These are phyloP conservation scores for Drosophila antonietae DNA, from an alignment of 2,888 invertebrate species.

Conservation along the genomic window DNA sequence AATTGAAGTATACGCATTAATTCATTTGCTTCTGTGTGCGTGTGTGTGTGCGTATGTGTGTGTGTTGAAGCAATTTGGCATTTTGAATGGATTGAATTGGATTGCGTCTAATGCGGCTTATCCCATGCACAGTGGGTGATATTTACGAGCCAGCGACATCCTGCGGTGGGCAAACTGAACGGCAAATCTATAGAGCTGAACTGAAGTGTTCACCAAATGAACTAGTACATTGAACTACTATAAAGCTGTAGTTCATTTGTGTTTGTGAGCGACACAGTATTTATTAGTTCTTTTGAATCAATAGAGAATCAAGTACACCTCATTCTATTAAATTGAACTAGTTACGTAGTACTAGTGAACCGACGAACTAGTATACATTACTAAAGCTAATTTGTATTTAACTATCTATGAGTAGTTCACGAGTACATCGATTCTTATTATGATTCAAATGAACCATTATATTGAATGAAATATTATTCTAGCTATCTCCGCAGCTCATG, in stretches of 20 bases:
- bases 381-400: not conserved
- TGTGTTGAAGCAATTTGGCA: constrained; percentile 56
- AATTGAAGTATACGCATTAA: constrained; percentile 53
- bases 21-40: constrained; percentile 29
- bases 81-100: constrained; percentile 68
- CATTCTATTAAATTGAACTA: too few relatives aligned
- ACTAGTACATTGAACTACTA: not conserved
- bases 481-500: too few relatives aligned
- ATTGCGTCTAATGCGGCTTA: constrained; percentile 68
- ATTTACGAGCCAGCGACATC: constrained; percentile 58
- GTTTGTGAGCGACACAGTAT: not conserved
- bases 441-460: not conserved
- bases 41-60: constrained; percentile 15
- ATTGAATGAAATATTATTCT: too few relatives aligned
- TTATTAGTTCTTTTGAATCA: not conserved
- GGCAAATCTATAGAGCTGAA: constrained; percentile 1
- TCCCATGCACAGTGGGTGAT: constrained; percentile 60
- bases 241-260: not conserved
- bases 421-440: too few relatives aligned
- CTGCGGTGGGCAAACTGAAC: constrained; percentile 35
- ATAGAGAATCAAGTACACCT: not conserved
- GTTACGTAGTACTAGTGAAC: too few relatives aligned
- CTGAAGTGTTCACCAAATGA: not conserved
- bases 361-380: too few relatives aligned
- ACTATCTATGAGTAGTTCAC: not conserved